A percentile compares a stretch with the other conserved stretches of the same genome.
phyloP scores from a whole-genome alignment of 2,113 vertebrate species.

The Excalfactoria chinensis region DNA sequence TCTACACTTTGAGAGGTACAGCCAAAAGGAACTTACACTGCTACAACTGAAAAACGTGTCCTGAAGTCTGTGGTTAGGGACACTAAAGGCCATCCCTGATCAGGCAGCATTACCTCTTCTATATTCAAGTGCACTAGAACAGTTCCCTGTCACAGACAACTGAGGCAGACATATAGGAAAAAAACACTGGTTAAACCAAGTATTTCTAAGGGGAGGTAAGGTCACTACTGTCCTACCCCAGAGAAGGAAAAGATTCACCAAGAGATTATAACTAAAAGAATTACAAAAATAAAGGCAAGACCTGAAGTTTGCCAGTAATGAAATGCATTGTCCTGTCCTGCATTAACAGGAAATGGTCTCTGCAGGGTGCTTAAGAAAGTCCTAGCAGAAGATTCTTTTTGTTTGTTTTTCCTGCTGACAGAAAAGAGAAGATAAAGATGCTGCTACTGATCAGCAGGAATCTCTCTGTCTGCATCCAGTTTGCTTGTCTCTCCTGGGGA shows the following conservation, averaged over 20 bases:
- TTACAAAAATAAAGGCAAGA: conserved; percentile 81
- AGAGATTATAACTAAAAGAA: conserved; percentile 70
- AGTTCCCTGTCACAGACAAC: conserved; percentile 4
- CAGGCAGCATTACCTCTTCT: conserved; percentile 18
- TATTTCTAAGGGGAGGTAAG: conserved; percentile 45
- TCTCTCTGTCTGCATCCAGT: conserved; percentile 94
- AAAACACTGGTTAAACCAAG: conserved; percentile 33
- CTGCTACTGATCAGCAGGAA: conserved; percentile 93
- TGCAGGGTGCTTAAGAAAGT: conserved; percentile 69
- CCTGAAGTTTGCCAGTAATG: conserved; percentile 74
- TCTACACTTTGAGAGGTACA: conserved; percentile 30
- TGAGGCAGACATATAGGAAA: conserved; percentile 12
- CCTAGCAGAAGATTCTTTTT: conserved; percentile 66
- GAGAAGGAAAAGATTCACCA: conserved; percentile 60
- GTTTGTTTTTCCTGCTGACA: conserved; percentile 46
- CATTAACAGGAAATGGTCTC: conserved; percentile 70
- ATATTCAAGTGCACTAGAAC: not conserved
- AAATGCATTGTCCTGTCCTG: conserved; percentile 69
- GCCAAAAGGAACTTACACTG: conserved; percentile 31
- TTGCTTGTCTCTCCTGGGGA: conserved; percentile 90
- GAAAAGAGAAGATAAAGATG: conserved; percentile 59
- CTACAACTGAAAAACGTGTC: conserved; percentile 21
- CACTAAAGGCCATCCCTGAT: not conserved
- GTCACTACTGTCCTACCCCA: conserved; percentile 67
- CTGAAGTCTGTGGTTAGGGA: not conserved